A percentile compares a stretch with the other conserved stretches of the same genome.
These are phyloP conservation scores for Hirtodrosophila alboralis DNA, from an alignment of 2,888 invertebrate genomes.

Conservation along the genomic window DNA sequence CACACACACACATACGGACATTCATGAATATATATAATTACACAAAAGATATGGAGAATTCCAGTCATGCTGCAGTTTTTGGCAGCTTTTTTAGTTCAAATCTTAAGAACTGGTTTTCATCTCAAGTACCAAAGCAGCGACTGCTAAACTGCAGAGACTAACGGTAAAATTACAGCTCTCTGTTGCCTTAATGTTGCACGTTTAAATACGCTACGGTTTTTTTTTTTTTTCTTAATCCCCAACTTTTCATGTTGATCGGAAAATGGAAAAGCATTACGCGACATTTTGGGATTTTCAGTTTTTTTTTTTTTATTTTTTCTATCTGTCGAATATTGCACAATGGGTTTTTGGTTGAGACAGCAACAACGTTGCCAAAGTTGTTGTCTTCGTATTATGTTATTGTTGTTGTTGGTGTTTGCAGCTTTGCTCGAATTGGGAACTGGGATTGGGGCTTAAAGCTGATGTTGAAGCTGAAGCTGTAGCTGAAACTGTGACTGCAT, in stretches of 20 bases:
- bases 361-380: conserved; percentile 23
- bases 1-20: conserved; percentile 1
- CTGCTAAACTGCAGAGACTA: conserved; percentile 10
- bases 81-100: conserved; percentile 33
- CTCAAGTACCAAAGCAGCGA: conserved; percentile 8
- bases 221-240: conserved; percentile 54
- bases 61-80: conserved; percentile 49
- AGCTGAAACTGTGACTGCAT: conserved; percentile 5
- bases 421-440: conserved; percentile 35
- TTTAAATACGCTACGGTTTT: conserved; percentile 3
- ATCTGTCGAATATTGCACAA: conserved; percentile 43
- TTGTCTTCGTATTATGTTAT: conserved; percentile 8
- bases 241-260: conserved; percentile 69
- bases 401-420: conserved; percentile 39
- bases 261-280: conserved; percentile 74
- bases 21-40: too few relatives aligned
- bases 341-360: conserved; percentile 3
- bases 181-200: conserved; percentile 24
- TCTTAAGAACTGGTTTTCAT: conserved; percentile 41
- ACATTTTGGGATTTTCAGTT: conserved; percentile 41
- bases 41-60: conserved; percentile 37
- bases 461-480: conserved; percentile 10
- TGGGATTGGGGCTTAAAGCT: conserved; percentile 27
- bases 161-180: conserved; percentile 27
- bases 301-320: conserved; percentile 1